A percentile compares a stretch with the other conserved stretches of the same genome.
These are phyloP conservation scores for Malurus leucopterus DNA, from an alignment of 2,797 vertebrate species.

Conservation along the genomic window DNA sequence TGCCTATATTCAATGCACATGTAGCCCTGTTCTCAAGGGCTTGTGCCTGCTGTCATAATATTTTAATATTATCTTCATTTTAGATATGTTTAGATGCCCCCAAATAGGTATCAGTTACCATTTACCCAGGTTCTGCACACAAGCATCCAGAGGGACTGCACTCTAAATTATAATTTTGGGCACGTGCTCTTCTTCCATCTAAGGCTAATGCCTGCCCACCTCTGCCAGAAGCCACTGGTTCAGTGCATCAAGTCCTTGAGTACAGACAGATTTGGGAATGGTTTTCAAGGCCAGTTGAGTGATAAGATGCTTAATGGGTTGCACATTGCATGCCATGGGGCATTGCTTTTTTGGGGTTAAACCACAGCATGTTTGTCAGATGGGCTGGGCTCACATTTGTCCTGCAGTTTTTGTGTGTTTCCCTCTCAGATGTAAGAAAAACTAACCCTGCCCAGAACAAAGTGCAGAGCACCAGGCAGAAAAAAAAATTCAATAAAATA, in stretches of 20 bases:
- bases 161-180: not conserved
- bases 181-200: not conserved
- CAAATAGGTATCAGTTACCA: not conserved
- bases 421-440: not conserved
- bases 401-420: not conserved
- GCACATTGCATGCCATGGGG: not conserved
- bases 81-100: not conserved
- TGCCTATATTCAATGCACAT: not conserved
- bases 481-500: conserved; percentile 44
- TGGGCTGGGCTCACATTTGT: not conserved
- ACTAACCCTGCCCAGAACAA: not conserved
- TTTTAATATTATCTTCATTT: not conserved
- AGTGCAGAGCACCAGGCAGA: not conserved
- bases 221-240: not conserved
- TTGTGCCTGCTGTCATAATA: not conserved
- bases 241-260: not conserved
- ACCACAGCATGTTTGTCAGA: not conserved
- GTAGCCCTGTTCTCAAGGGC: not conserved
- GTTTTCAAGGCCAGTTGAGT: not conserved
- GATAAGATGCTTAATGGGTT: not conserved
- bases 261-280: not conserved
- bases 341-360: not conserved
- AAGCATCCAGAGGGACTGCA: not conserved
- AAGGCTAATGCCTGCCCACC: not conserved
- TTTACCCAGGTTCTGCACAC: not conserved